Evolutionary conservation across 2,113 vertebrate species (phyloP).

Genomic region (cat (Felis catus)): DNA sequence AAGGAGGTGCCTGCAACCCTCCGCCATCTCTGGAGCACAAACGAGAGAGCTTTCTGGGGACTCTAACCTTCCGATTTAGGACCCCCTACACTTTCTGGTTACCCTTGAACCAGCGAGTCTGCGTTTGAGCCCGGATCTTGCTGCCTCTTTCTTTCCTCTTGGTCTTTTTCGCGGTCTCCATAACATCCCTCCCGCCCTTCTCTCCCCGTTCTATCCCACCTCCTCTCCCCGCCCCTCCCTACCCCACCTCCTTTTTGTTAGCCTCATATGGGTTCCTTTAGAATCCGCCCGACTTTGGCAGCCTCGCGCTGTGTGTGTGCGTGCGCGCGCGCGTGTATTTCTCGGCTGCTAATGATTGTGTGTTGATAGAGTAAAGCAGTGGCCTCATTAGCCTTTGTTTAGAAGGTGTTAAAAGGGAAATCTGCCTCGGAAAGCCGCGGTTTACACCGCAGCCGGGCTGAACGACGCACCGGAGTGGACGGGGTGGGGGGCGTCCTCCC

Average conservation of each 20-base stretch:
- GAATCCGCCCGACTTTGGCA: slow-evolving; percentile 69
- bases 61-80: neutral
- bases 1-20: neutral
- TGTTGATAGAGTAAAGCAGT: slow-evolving; percentile 87
- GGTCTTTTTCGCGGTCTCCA: neutral
- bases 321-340: slow-evolving; percentile 24
- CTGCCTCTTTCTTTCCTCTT: neutral
- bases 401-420: slow-evolving; percentile 88
- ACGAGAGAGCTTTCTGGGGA: neutral
- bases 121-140: neutral
- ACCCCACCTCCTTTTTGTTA: slow-evolving; percentile 74
- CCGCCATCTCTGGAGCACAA: neutral
- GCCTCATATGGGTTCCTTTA: slow-evolving; percentile 71
- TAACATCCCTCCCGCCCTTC: neutral
- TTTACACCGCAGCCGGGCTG: slow-evolving; percentile 51
- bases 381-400: slow-evolving; percentile 90
- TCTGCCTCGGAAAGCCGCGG: slow-evolving; percentile 82
- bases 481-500: neutral
- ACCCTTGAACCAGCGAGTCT: neutral
- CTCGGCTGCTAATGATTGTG: slow-evolving; percentile 84
- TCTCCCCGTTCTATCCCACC: neutral
- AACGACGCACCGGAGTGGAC: neutral
- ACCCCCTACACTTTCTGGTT: neutral
- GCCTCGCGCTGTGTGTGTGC: neutral
- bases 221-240: neutral